Percentiles rank a stretch among this genome's conserved stretches.
These are phyloP conservation scores for Prionace glauca DNA, from an alignment of 2,797 vertebrate species.

Conservation along the genomic window DNA sequence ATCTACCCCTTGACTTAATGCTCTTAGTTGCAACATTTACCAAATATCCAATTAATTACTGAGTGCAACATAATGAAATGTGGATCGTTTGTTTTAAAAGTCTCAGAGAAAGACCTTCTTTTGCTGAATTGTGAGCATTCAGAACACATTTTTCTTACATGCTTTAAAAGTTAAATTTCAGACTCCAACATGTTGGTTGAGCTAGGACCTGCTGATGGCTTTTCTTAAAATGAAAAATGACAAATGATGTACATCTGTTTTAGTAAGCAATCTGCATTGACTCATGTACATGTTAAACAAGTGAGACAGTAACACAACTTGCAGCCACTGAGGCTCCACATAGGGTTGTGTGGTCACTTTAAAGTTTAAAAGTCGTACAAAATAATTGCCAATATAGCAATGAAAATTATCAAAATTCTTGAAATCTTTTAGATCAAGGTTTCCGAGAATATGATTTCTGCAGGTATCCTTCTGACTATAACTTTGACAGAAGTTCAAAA, in stretches of 20 bases:
- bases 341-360: neutral
- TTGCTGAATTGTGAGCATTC: neutral
- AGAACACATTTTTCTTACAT: neutral
- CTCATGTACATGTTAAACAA: neutral
- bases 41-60: constrained; percentile 9
- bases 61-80: neutral
- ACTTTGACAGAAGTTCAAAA: neutral
- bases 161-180: neutral
- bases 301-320: neutral
- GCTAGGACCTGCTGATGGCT: neutral
- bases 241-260: neutral
- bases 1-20: neutral
- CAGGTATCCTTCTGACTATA: neutral
- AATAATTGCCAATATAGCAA: neutral
- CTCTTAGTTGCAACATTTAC: neutral
- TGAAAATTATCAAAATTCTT: neutral
- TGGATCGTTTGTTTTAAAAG: neutral
- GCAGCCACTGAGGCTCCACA: neutral
- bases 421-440: neutral
- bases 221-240: neutral
- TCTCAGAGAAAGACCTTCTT: neutral
- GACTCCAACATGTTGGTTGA: neutral
- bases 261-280: neutral
- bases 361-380: neutral
- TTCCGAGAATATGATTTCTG: neutral